Conservation (phyloP, 2,888 invertebrate genomes). For the Drosophila antonietae region DNA sequence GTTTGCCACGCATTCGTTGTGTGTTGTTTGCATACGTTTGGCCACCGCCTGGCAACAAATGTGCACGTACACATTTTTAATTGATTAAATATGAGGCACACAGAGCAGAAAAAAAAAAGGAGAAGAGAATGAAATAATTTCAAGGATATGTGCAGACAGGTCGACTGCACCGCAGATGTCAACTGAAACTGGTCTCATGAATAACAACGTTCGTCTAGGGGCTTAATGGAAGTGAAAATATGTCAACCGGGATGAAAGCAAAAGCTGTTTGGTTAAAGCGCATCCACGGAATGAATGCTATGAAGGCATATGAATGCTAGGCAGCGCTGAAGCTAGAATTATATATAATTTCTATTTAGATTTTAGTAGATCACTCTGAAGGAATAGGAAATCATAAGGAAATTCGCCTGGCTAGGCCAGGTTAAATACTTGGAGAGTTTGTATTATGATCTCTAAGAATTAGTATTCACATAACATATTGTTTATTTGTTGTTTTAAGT, state of each 20-base stretch:
- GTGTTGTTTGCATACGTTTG: slow-evolving; percentile 37
- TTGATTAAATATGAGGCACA: slow-evolving; percentile 67
- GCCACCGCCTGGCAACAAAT: slow-evolving; percentile 37
- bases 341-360: neutral
- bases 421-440: too few species aligned
- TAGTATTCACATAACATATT: too few species aligned
- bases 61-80: slow-evolving; percentile 68
- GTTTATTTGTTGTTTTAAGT: too few species aligned
- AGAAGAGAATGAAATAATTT: slow-evolving; percentile 9
- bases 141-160: slow-evolving; percentile 22
- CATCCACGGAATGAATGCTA: neutral
- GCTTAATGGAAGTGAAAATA: slow-evolving; percentile 9
- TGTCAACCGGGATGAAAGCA: slow-evolving; percentile 19
- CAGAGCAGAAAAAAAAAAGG: neutral
- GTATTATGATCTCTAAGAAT: too few species aligned
- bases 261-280: slow-evolving; percentile 13
- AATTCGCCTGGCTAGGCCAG: too few species aligned
- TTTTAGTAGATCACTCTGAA: too few species aligned
- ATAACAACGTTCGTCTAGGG: slow-evolving; percentile 16
- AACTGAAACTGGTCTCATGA: slow-evolving; percentile 22
- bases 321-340: too few species aligned
- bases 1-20: slow-evolving; percentile 25
- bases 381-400: too few species aligned
- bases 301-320: too few species aligned
- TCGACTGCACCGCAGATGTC: slow-evolving; percentile 20